These are phyloP conservation scores for Sericinus montela DNA, from an alignment of 2,888 invertebrate genomes.

Conservation along the genomic window DNA sequence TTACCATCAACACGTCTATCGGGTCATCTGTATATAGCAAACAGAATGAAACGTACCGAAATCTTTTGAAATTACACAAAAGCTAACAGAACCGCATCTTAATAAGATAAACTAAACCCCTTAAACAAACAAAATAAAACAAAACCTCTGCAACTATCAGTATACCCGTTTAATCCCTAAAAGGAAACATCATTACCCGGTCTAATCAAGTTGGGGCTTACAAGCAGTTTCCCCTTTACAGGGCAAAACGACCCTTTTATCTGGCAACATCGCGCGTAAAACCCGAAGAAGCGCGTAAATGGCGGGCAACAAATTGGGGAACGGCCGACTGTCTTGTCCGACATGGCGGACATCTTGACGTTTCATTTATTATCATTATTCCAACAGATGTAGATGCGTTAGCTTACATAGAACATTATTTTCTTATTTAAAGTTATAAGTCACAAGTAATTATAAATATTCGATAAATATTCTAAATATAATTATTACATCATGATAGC, in stretches of 20 bases:
- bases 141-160: conserved; percentile 13
- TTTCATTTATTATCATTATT: conserved; percentile 21
- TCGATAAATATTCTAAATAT: too few species aligned
- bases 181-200: conserved; percentile 51
- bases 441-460: too few species aligned
- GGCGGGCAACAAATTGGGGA: conserved; percentile 29
- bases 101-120: conserved; percentile 9
- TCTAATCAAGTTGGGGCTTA: conserved; percentile 59
- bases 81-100: neutral
- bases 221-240: conserved; percentile 45
- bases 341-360: conserved; percentile 27
- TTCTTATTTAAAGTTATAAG: too few species aligned
- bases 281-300: conserved; percentile 40
- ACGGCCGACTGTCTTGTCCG: conserved; percentile 25
- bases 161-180: conserved; percentile 39
- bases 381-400: conserved; percentile 14
- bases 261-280: conserved; percentile 54
- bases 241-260: conserved; percentile 56
- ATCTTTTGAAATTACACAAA: neutral
- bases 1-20: too few species aligned
- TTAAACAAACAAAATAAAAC: conserved; percentile 16
- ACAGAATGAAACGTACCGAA: too few species aligned
- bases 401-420: neutral
- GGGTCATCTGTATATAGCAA: too few species aligned
- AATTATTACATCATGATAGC: too few species aligned